These are phyloP conservation scores for Oscheius sp. DNA, from an alignment of 2,888 invertebrate species.

Conservation along the genomic window DNA sequence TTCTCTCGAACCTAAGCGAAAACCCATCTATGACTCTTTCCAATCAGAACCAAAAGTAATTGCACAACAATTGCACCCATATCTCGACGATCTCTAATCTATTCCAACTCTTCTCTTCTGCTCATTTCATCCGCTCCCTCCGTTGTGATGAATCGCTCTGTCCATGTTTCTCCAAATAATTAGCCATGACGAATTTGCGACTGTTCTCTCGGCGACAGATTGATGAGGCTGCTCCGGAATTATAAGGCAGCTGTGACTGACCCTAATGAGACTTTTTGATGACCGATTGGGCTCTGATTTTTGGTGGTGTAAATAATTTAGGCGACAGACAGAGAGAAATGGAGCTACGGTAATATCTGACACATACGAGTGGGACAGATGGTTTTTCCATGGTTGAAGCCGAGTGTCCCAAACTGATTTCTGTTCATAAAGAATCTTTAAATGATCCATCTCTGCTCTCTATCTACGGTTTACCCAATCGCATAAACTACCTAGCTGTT, in stretches of 20 bases:
- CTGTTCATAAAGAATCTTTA: background rate
- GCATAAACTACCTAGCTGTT: too few species aligned
- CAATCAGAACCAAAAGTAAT: too few species aligned
- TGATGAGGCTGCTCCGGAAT: constrained; percentile 25
- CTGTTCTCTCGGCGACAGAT: constrained; percentile 18
- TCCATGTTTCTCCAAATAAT: constrained; percentile 21
- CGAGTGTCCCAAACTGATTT: too few species aligned
- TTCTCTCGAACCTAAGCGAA: too few species aligned
- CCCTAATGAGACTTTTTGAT: constrained; percentile 28
- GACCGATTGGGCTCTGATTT: constrained; percentile 23
- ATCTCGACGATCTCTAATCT: background rate
- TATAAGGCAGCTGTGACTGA: constrained; percentile 17
- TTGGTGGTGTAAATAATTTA: constrained; percentile 23
- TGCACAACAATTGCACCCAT: too few species aligned
- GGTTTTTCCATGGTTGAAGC: too few species aligned
- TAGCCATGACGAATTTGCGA: constrained; percentile 34
- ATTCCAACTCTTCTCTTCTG: background rate
- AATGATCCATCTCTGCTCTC: too few species aligned
- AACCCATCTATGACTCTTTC: too few species aligned
- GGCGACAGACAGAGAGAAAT: background rate
- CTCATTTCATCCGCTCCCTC: background rate
- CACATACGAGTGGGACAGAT: background rate
- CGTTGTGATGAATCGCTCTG: constrained; percentile 10
- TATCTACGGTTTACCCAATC: too few species aligned
- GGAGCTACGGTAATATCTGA: constrained; percentile 11